Base-by-base conservation (phyloP, 2,888 invertebrate species). In the Eueremaeus valkanovi region DNA sequence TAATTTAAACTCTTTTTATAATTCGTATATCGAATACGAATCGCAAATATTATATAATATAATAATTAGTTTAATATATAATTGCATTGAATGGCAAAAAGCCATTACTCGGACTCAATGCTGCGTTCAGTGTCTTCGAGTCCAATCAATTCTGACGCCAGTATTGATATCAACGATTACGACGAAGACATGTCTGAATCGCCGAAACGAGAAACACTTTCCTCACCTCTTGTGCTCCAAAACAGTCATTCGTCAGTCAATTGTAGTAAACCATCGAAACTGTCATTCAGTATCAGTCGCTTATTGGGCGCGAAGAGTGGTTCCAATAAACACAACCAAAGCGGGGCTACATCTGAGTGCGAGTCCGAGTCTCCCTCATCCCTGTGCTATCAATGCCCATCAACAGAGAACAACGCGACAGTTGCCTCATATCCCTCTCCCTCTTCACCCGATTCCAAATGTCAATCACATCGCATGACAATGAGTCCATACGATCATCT, bases 211-310 rank as follows among this genome's bases (percentile, higher is more conserved):
- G 68, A 68, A 42, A 3, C n/a, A 6, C 42, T 68, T 21, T 40
- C 42, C n/a, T 42, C 68, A 68, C 68, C 68, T 42, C 27, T 63
- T 63, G 42, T 68, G 68, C 68, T 21, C n/a, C 68, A n/a, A 68
- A 68, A 68, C 42, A 42, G 68, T 68, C n/a, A n/a, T n/a, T n/a
- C n/a, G n/a, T 68, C 68, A 33, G 42, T 68, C 68, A 68, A 42
- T 68, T 40, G 40, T 40, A 36, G 42, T 42, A 68, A 68, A 68
- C 68, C 68, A 66, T 77, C 78, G 1, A 74, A 76, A 36, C 68
- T 92, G 80, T 90, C 91, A 76, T 92, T 92, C 85, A 91, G 91
- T 84, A 92, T 92, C 87, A 91, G 91, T 45, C 88, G 91, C 81
- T 86, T 92, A 81, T 89, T 89, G 80, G 90, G 79, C 16, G 77